Percentiles rank a stretch among this genome's conserved stretches.
phyloP scores from a whole-genome alignment of 2,888 invertebrate genomes.

The Ametastegia equiseti region DNA sequence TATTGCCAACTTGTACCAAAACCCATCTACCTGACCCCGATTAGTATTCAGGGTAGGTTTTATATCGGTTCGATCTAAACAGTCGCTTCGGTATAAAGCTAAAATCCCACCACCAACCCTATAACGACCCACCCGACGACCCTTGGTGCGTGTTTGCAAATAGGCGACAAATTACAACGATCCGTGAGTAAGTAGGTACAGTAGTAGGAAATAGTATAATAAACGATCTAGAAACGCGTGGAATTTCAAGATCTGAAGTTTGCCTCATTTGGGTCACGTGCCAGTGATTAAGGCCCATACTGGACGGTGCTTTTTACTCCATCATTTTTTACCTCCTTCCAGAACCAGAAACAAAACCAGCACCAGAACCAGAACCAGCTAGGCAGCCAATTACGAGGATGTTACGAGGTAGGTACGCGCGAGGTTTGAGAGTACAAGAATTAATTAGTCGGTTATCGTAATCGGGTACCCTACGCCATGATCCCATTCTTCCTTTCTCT shows the following conservation, averaged over 20 bases:
- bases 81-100: neutral
- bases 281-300: conserved; percentile 20
- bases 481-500: neutral
- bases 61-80: conserved; percentile 42
- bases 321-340: conserved; percentile 24
- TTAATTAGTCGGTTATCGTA: conserved; percentile 30
- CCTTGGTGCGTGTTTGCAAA: conserved; percentile 35
- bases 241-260: conserved; percentile 15
- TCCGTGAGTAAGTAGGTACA: neutral
- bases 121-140: no score
- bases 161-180: conserved; percentile 35
- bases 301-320: neutral
- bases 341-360: neutral
- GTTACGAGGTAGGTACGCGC: neutral
- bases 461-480: conserved; percentile 2
- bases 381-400: neutral
- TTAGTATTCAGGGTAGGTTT: conserved; percentile 46
- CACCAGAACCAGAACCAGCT: neutral
- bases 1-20: conserved; percentile 40
- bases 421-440: conserved; percentile 5
- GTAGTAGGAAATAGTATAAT: neutral
- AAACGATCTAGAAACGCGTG: conserved; percentile 28
- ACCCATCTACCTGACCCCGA: neutral
- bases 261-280: conserved; percentile 3
- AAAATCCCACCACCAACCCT: no score